Base-by-base conservation (phyloP, 2,113 vertebrate genomes). In the Irena cyanogastra region DNA sequence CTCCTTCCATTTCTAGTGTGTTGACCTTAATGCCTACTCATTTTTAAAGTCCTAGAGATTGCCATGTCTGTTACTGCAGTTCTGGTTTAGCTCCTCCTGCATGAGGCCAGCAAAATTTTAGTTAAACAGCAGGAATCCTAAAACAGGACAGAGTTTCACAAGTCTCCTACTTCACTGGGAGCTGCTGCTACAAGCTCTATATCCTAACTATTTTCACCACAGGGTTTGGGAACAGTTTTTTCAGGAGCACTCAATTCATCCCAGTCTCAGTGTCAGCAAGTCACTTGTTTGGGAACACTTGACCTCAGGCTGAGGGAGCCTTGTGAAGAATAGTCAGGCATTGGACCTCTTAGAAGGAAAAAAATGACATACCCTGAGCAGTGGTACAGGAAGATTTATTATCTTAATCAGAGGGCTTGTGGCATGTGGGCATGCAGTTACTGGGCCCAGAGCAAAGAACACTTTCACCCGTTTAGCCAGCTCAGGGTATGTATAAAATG, bases 401-500 rank as follows among this genome's bases (percentile, higher is more conserved):
- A 99, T 78, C 89, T 98, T 99, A 92, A 98, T 14, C 72, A 99
- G 95, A 53, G 99, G 98, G 57, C 99, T 99, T 60, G 70, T 75
- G 27, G 98, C 96, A 83, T 98, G 96, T 17, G 97, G 91, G 49
- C 98, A 90, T 1, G 97, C 98, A 16, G 98, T 97, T 33, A 99
- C 98, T 17, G 99, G 99, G 15, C 98, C 98, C 96, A 99, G 94
- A 69, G 97, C 99, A 35, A 98, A 96, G 96, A 99, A 99, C 84
- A 98, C 87, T 96, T 98, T 99, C 92, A 99, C 98, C 96, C 98
- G 98, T 91, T 98, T 97, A 83, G 99, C 99, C 87, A 99, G 95
- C 33, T 99, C 98, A 16, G 99, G 99, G 91, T 99, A 98, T 12
- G 97, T 98, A 68, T 99, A 99, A 97, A 99, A 99, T 21, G 99